Base-by-base conservation (phyloP, 2,888 invertebrate species). In the Eupithecia tripunctaria region DNA sequence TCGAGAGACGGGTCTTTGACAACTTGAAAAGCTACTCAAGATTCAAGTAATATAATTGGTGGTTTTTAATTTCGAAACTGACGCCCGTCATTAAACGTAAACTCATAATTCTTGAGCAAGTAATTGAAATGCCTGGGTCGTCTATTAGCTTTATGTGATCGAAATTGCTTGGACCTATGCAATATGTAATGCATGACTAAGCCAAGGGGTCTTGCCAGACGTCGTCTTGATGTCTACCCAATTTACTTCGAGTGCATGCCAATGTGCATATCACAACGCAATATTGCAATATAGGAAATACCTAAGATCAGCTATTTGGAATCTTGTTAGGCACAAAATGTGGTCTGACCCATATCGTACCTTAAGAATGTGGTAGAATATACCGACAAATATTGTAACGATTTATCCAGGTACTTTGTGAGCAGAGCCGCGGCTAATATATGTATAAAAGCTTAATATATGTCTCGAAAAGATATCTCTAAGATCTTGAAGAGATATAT, bases 1-100 rank as follows among this genome's bases (percentile, higher is more conserved):
- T 67, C 4, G 67, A 64, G 60, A 60, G 38, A 64, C 38, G 38
- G 64, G 10, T 64, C 21, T 64, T 64, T 64, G 64, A 64, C 21
- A 38, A 64, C 21, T 63, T 25, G 36, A 63, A 63, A 14, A 63
- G 32, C 32, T 32, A 63, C 8, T 36, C 38, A 64, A 64, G 21
- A 64, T 41, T 25, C 21, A 36, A 38, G 21, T 41, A 59, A 29
- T 8, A 29, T 60, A 60, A 60, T 60, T 8, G 10, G 60, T 60
- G 27, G 18, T 27, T 60, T 60, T 60, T 60, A 29, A 18, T 60
- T 60, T 29, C 5, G 56, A 56, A 56, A 56, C 56, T 21, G 56
- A 56, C 56, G 12, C 25, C 25, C 12, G 56, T 56, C 25, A 5
- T 56, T 56, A 56, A 14, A 56, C 21, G 12, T 56, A 56, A 56